phyloP scores from a whole-genome alignment of 2,113 vertebrate species.

The Hyperopisus bebe region DNA sequence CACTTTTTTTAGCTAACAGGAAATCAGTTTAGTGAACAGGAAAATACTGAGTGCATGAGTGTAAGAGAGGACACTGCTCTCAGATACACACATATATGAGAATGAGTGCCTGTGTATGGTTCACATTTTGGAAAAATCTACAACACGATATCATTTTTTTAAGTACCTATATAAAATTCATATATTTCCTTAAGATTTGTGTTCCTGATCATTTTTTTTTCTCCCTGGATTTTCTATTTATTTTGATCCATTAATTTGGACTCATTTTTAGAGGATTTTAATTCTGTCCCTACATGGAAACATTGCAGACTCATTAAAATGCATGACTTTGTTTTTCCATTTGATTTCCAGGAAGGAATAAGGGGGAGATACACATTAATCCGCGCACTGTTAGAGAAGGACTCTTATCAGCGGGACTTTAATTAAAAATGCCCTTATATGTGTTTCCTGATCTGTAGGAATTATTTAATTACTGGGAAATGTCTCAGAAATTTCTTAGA shows the following conservation, averaged over 20 bases:
- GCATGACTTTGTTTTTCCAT: conserved; percentile 3
- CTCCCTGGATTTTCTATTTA: not conserved
- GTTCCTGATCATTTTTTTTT: not conserved
- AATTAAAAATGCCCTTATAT: not conserved
- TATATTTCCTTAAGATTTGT: not conserved
- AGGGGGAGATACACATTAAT: not conserved
- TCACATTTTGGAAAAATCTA: not conserved
- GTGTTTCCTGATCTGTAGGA: not conserved
- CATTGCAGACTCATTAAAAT: not conserved
- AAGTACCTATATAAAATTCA: not conserved
- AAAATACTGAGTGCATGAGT: not conserved
- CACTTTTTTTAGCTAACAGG: not conserved
- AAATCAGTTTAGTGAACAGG: not conserved
- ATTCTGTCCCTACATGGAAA: not conserved
- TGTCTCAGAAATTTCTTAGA: not conserved
- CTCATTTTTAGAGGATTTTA: not conserved
- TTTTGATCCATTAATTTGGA: not conserved
- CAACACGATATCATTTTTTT: not conserved
- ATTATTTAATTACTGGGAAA: not conserved
- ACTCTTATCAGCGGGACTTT: not conserved
- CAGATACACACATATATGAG: not conserved
- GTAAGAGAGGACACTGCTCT: not conserved
- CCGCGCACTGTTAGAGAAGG: not conserved
- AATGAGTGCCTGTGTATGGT: not conserved
- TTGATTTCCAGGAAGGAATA: not conserved